Evolutionary conservation across 2,888 invertebrate genomes (phyloP).

Genomic region (Trissolcus brochymenae): DNA sequence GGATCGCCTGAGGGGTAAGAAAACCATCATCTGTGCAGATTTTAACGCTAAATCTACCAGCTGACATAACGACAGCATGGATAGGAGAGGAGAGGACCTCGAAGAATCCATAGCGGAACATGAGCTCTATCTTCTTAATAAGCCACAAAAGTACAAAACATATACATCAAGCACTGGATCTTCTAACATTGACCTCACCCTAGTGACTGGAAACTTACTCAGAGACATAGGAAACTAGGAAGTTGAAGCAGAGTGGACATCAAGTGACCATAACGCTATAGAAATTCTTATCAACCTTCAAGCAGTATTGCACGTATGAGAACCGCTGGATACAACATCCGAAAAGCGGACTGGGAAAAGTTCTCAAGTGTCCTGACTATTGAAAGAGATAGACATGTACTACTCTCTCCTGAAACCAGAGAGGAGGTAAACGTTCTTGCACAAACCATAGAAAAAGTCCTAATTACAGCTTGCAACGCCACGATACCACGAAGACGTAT

Average conservation of each 20-base stretch:
- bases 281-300: conserved; percentile 8
- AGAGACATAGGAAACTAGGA: conserved; percentile 7
- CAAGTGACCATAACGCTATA: conserved; percentile 41
- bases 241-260: not conserved
- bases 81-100: not conserved
- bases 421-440: not conserved
- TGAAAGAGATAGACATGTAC: not conserved
- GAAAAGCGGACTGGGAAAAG: not conserved
- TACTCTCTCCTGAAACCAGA: no score
- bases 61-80: not conserved
- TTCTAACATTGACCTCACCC: conserved; percentile 31
- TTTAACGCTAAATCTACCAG: conserved; percentile 19
- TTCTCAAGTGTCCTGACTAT: not conserved
- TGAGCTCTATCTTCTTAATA: not conserved
- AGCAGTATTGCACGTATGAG: no score
- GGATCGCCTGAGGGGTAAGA: not conserved
- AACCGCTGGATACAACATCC: not conserved
- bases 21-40: no score
- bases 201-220: conserved; percentile 8
- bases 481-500: conserved; percentile 8
- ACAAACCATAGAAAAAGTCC: not conserved
- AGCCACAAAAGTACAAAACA: not conserved
- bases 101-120: conserved; percentile 12
- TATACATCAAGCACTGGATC: not conserved
- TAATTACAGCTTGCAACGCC: not conserved